Evolutionary conservation across 2,797 vertebrate genomes (phyloP), one percentile per base, ranked within the genome.

Genomic region (Picus viridis): DNA sequence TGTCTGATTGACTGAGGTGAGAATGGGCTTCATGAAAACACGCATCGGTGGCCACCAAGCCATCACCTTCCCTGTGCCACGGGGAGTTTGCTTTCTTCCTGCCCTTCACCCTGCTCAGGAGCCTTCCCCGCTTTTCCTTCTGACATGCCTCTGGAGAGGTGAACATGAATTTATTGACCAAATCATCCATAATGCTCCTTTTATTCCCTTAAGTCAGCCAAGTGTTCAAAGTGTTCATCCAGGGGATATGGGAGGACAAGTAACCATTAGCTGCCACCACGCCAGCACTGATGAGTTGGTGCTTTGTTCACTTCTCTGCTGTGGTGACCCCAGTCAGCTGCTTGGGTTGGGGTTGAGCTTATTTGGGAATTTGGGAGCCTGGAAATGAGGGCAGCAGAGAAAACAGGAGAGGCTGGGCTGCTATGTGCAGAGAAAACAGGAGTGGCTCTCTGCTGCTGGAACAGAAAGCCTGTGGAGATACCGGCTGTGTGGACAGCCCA

Each of bases 201-300:
- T 30, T 8, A 17, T 10, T 5, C 0, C 13, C 51, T 61, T 36
- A 53, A 3, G 29, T 56, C 12, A 11, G 12, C 53, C 81, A 73
- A 53, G 41, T 83, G 47, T 56, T 56, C 59, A 23, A 34, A 6
- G 23, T 16, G 10, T 16, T 58, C 1, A 0, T 2, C 4, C 1
- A 0, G 13, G 12, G 23, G 19, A 30, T 6, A 5, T 10, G 85
- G 73, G 56, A 74, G 49, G 45, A 3, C 4, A 15, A 29, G 17
- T 27, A 20, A 11, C 23, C 0, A 0, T 7, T 22, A 26, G 39
- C 5, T 34, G n/a, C 68, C 39, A 16, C 72, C 16, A 9, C 0
- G 1, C 14, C 67, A 49, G 12, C 5, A 5, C 45, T 0, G 2
- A 29, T 7, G 61, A 36, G 11, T n/a, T 3, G 1, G 3, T 62